A percentile compares a stretch with the other conserved stretches of the same genome.
Conservation (phyloP, 2,113 vertebrate genomes). For the Gymnarchus niloticus region DNA sequence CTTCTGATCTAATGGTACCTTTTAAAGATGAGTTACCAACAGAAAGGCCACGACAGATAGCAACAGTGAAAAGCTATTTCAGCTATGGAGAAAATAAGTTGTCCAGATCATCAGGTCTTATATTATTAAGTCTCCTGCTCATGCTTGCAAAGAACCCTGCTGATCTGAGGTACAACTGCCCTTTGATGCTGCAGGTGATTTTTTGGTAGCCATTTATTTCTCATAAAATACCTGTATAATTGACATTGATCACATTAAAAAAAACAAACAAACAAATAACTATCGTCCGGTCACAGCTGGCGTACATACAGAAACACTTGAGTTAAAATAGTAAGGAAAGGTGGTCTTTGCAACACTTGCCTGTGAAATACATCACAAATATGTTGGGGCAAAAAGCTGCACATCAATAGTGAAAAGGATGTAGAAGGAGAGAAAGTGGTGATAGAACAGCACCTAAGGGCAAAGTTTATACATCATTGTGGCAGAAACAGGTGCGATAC, state of each 20-base stretch:
- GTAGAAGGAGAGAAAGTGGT: not conserved
- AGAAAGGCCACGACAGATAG: not conserved
- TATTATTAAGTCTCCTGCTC: not conserved
- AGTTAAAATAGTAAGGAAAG: not conserved
- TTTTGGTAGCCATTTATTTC: not conserved
- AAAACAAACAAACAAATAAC: not conserved
- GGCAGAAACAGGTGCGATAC: not conserved
- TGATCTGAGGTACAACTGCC: not conserved
- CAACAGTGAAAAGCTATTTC: not conserved
- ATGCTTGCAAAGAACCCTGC: not conserved
- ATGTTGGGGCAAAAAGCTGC: not conserved
- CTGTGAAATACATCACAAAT: not conserved
- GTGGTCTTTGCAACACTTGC: not conserved
- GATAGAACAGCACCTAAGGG: not conserved
- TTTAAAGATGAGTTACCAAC: not conserved
- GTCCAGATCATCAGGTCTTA: not conserved
- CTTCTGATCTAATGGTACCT: not conserved
- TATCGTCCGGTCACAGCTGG: not conserved
- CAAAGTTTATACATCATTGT: not conserved
- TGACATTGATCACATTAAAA: not conserved
- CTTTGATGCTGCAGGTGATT: not conserved
- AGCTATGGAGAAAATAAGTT: not conserved
- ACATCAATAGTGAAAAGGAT: not conserved
- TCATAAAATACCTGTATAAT: not conserved
- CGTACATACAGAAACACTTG: not conserved